These are phyloP conservation scores for Eupithecia subfuscata DNA, from an alignment of 2,888 invertebrate species.

Conservation along the genomic window DNA sequence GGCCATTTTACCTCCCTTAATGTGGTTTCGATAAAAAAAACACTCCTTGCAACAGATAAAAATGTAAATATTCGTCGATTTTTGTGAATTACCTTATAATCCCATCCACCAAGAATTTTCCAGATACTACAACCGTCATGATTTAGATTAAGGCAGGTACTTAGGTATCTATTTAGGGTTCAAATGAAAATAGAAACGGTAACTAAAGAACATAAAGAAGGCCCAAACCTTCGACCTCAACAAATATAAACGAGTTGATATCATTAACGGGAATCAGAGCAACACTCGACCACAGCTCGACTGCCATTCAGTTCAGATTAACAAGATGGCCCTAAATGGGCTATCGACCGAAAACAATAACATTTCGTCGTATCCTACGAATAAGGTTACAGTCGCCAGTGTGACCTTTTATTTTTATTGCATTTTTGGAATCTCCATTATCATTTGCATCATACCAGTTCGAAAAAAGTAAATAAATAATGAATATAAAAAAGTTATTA, in stretches of 20 bases:
- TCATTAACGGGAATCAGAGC: constrained; percentile 48
- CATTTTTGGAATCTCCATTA: no score
- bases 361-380: no score
- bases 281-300: constrained; percentile 37
- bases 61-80: not conserved
- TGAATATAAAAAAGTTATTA: no score
- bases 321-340: constrained; percentile 54
- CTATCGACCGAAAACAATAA: constrained; percentile 62
- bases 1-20: constrained; percentile 27
- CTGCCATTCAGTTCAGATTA: constrained; percentile 48
- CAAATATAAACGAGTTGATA: constrained; percentile 45
- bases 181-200: not conserved
- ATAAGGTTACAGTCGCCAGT: no score
- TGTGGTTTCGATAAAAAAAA: constrained; percentile 20
- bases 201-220: not conserved
- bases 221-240: constrained; percentile 13
- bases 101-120: not conserved
- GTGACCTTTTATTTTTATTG: no score
- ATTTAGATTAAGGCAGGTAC: not conserved
- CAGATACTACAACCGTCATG: not conserved
- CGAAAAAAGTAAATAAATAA: no score
- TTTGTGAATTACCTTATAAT: not conserved
- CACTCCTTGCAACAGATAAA: not conserved
- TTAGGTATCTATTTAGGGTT: not conserved
- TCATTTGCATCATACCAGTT: no score